Base-by-base conservation (phyloP, 92 coral and sea anemone genomes). In the Nematostella vectensis region DNA sequence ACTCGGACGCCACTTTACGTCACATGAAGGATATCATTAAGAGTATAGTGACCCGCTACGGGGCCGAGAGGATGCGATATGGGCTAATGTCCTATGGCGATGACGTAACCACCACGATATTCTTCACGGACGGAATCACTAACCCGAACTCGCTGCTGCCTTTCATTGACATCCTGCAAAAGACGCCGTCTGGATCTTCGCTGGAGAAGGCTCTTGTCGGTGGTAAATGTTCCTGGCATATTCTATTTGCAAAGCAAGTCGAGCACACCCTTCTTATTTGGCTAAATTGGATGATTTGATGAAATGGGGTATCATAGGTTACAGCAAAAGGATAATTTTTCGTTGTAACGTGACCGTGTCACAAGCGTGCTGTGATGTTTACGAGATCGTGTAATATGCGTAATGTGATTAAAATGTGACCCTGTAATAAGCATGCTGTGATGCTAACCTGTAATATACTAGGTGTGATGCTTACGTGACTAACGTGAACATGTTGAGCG, bases 1-100 rank as follows among this genome's bases (percentile, higher is more conserved):
- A 79, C 25, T 74, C 80, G 21, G 64, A 53, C 11, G 66, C 75
- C 63, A 49, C 69, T 2, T 74, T 80, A 19, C 57, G 58, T 36
- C 82, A 79, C 42, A 73, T 85, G 77, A 80, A 76, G 58, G 74
- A 61, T 61, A 62, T 77, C 27, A 67, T 82, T 56, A 63, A 63
- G 27, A 57, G 72, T 56, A 63, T 85, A 19, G 70, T 74, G 11
- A 63, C 69, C 26, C 74, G 72, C 20, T 80, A 75, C 61, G 81
- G 75, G 15, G 42, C 76, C 2, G 57, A 60, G 39, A 63, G 76
- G 11, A 72, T 79, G 23, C 80, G 61, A 2, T 79, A 79, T 37
- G 76, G 70, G 3, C 18, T 79, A 50, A 59, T 79, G 54, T 50
- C 71, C 25, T 79, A 56, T 38, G 80, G 74, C 1, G 68, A 45